These are phyloP conservation scores for Onychostoma macrolepis DNA, from an alignment of 2,113 vertebrate genomes.

Conservation along the genomic window DNA sequence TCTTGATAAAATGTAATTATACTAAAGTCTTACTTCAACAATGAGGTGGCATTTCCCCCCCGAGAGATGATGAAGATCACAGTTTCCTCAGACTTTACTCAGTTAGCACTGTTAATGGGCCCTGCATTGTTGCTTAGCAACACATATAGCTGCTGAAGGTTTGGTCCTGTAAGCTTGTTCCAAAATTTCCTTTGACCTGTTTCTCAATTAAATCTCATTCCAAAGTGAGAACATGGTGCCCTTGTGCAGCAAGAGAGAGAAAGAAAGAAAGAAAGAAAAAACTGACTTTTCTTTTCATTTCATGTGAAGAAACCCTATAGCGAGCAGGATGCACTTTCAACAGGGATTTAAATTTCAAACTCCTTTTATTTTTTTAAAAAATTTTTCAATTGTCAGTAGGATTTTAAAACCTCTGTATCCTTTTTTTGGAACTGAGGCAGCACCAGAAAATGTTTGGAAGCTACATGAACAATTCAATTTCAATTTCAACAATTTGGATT, in stretches of 20 bases:
- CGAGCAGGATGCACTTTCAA: background rate
- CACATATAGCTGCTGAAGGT: constrained; percentile 44
- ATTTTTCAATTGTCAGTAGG: background rate
- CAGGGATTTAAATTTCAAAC: background rate
- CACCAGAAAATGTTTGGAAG: background rate
- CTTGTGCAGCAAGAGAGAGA: background rate
- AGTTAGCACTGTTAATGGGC: constrained; percentile 51
- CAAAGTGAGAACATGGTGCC: background rate
- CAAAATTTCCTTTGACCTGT: constrained; percentile 26
- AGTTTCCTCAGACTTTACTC: constrained; percentile 37
- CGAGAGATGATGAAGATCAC: background rate
- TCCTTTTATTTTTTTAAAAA: background rate
- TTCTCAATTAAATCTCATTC: constrained; percentile 1
- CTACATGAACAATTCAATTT: background rate
- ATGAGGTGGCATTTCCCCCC: constrained; percentile 14
- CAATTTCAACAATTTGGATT: no score
- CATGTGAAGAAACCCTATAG: background rate
- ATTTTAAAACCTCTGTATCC: background rate
- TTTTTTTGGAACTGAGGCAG: background rate
- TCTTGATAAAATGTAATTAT: background rate
- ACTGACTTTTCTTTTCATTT: background rate
- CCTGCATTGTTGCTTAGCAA: constrained; percentile 61
- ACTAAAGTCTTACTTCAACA: constrained; percentile 13
- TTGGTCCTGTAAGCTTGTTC: constrained; percentile 41
- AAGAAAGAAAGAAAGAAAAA: background rate